These are phyloP conservation scores for Meghimatium bilineatum DNA, from an alignment of 2,888 invertebrate genomes.

Conservation along the genomic window DNA sequence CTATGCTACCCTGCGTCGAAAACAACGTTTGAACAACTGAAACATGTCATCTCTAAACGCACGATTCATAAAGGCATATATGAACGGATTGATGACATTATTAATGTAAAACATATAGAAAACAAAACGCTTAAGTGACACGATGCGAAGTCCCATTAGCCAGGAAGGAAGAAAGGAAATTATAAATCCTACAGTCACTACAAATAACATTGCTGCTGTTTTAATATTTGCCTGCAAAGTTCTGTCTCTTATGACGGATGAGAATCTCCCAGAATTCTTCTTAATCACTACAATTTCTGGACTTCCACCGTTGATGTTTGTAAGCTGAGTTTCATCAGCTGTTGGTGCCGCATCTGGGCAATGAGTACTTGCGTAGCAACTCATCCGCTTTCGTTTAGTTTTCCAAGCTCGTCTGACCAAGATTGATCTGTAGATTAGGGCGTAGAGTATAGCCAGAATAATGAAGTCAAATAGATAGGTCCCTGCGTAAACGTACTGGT, in stretches of 20 bases:
- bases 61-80: conserved; percentile 77
- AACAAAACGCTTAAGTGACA: conserved; percentile 66
- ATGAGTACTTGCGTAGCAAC: conserved; percentile 59
- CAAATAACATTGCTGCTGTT: conserved; percentile 77
- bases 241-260: conserved; percentile 61
- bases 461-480: conserved; percentile 68
- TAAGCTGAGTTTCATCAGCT: conserved; percentile 54
- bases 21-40: conserved; percentile 39
- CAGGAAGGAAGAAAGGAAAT: conserved; percentile 75
- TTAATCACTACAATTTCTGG: conserved; percentile 28
- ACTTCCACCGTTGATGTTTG: conserved; percentile 47
- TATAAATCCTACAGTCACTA: conserved; percentile 75
- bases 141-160: conserved; percentile 69
- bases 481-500: conserved; percentile 67
- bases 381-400: conserved; percentile 58
- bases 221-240: conserved; percentile 73
- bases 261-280: conserved; percentile 31
- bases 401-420: conserved; percentile 59
- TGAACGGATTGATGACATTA: conserved; percentile 76
- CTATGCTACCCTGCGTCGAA: background rate
- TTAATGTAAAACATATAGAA: conserved; percentile 76
- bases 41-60: conserved; percentile 65
- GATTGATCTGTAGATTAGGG: conserved; percentile 64
- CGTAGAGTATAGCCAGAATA: conserved; percentile 70
- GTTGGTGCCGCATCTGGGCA: conserved; percentile 18